Evolutionary conservation across 2,113 vertebrate genomes (phyloP), one percentile per base, ranked within the genome.

Genomic region (Lampris megalopsis): DNA sequence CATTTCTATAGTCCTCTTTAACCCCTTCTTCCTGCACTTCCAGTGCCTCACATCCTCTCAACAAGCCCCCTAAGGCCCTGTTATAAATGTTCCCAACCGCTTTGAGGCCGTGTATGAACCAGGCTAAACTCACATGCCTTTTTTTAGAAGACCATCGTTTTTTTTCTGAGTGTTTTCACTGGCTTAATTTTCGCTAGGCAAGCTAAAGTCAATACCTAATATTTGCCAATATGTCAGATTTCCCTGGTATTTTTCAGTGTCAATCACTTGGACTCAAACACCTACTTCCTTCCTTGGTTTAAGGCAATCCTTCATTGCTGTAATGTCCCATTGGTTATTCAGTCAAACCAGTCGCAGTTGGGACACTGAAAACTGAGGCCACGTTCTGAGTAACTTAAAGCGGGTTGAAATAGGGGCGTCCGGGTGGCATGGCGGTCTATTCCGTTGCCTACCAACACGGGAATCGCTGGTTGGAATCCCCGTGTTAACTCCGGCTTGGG

Each of bases 281-380:
- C 58, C 36, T 48, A 63, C 77, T 71, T 73, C 71, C 71, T 73
- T 36, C 76, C 53, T 8, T 71, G 59, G 42, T 24, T 24, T 24
- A 24, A 24, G 3, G 50, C 10, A 5, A 13, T 10, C 13, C 50
- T 53, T 53, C 41, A 61, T 37, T 50, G 24, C 24, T 24, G 52
- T 47, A 49, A 11, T 48, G 40, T 57, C 63, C 63, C 0, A 5
- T 40, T 3, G 61, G 53, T 52, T 35, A 24, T 49, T 64, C 36
- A 58, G 48, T 71, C 4, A 40, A 71, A 64, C 1, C 35, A n/a
- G 5, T 1, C 3, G 54, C 24, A 47, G 9, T 52, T 10, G 3
- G 11, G 9, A 52, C 3, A 10, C 5, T 0, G 50, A 3, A 52
- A 5, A 53, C 4, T 11, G n/a, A 53, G 50, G 50, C 50, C 50